Conservation (phyloP, 1,140 invertebrate species). For the Ips nitidus region DNA sequence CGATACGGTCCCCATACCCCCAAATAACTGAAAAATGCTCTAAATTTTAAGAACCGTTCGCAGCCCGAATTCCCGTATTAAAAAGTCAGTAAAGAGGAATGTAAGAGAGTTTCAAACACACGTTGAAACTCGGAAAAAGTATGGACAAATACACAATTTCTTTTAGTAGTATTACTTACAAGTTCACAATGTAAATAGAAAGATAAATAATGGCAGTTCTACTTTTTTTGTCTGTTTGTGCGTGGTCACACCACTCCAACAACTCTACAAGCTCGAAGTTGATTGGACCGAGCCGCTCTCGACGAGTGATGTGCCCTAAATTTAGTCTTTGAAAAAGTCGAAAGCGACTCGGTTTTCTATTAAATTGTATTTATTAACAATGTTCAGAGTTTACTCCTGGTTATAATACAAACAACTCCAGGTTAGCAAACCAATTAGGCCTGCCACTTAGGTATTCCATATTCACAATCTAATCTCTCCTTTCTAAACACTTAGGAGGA, state of each 20-base stretch:
- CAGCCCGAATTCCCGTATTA: too few species aligned
- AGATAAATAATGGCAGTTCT: slow-evolving; percentile 26
- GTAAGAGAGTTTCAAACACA: slow-evolving; percentile 2
- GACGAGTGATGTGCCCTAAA: slow-evolving; percentile 12
- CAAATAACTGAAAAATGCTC: too few species aligned
- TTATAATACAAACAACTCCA: too few species aligned
- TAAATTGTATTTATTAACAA: neutral
- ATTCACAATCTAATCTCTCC: too few species aligned
- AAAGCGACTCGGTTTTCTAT: slow-evolving; percentile 1
- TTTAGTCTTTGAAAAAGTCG: slow-evolving; percentile 11
- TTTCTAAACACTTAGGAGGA: too few species aligned
- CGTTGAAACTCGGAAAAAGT: neutral
- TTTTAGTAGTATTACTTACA: slow-evolving; percentile 1
- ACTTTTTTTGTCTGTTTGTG: slow-evolving; percentile 9
- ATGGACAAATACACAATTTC: neutral
- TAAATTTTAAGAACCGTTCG: too few species aligned
- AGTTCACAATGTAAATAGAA: neutral
- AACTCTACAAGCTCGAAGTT: slow-evolving; percentile 18
- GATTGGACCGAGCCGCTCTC: neutral
- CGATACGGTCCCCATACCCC: too few species aligned
- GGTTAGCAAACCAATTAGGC: too few species aligned
- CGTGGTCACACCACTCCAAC: slow-evolving; percentile 6
- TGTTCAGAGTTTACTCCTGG: neutral
- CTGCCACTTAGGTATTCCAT: too few species aligned
- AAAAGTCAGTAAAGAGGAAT: slow-evolving; percentile 11